Base-by-base conservation (phyloP, 2,113 vertebrate genomes). In the Pholis gunnellus region DNA sequence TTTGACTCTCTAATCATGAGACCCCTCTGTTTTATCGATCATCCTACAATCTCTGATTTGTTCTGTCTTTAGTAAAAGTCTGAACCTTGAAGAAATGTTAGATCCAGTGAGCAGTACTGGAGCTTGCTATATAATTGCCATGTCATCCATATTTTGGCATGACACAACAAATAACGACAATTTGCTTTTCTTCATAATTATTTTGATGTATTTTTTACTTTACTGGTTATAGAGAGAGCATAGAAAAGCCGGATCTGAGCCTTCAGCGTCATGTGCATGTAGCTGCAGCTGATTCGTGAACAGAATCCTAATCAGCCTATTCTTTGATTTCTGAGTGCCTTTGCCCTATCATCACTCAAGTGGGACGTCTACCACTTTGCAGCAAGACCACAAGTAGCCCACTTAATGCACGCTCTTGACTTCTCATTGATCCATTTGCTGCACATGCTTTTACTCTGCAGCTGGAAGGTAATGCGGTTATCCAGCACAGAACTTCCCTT, bases 341-440 rank as follows among this genome's bases (percentile, higher is more conserved):
- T 66, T 22, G 5, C 34, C 48, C 38, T 65, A 57, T 63, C 59
- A 18, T 86, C 71, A n/a, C 59, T 85, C n/a, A 71, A 88, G 75
- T 68, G 72, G 15, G 64, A 73, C 9, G 40, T 79, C 56, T 48
- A 48, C 38, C 63, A 72, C 79, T 73, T 80, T 73, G 83, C 38
- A 77, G 68, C 72, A 54, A 78, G 50, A 72, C 60, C 72, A 63
- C 38, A 69, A 88, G 82, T 74, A 84, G 78, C 59, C 77, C 79
- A 78, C 80, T 87, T 54, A 52, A 88, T 59, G 68, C 60, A 10
- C 34, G 6, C 57, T 86, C 91, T 91, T 93, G 86, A 91, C 87
- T 90, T 91, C 31, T 83, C 73, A 67, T 75, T 85, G 75, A 84
- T 61, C 59, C n/a, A 18, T 87, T 85, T 8, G 11, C 52, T 85